Evolutionary conservation across 2,888 invertebrate genomes (phyloP), one percentile per base, ranked within the genome.

Genomic region (Craniophora ligustri): DNA sequence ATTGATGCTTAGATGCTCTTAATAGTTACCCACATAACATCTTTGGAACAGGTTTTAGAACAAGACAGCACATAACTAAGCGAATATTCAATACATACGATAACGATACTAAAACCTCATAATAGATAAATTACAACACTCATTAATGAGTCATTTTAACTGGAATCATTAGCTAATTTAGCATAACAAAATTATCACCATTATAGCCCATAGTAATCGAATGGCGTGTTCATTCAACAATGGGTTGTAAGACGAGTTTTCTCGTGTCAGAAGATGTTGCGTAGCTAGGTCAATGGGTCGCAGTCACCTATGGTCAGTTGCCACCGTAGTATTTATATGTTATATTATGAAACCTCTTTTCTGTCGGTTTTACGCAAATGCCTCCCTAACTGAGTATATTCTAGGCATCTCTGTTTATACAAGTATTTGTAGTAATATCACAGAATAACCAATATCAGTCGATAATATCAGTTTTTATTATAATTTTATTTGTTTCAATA

Each of bases 211-310:
- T 31, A 16, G 15, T 35, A 13, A 11, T 28, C 11, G 3, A 16
- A 21, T 54, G 30, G 67, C 63, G 54, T 64, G 63, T 34, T 40
- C 14, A 34, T 19, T 19, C 30, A 35, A 68, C 66, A 66, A 63
- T 54, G 16, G 19, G 11, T 16, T 26, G 7, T 35, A 26, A 36
- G 34, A 34, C 36, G 47, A 34, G 47, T 40, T 35, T 18, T 46
- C 21, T 47, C 31, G 11, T 32, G 35, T 31, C 10, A 32, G 4
- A 15, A 59, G 47, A 35, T 38, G 41, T 51, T 68, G 35, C 50
- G 53, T 16, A 46, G 44, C 49, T 41, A 10, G 53, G 67, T 59
- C 67, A 67, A 28, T 55, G n/a, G 64, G 67, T 59, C 69, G 55
- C 28, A 11, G 31, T 42, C 18, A 21, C 5, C 34, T 60, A 16